These are phyloP conservation scores for Manis javanica DNA, from an alignment of 2,797 vertebrate species.

Conservation along the genomic window DNA sequence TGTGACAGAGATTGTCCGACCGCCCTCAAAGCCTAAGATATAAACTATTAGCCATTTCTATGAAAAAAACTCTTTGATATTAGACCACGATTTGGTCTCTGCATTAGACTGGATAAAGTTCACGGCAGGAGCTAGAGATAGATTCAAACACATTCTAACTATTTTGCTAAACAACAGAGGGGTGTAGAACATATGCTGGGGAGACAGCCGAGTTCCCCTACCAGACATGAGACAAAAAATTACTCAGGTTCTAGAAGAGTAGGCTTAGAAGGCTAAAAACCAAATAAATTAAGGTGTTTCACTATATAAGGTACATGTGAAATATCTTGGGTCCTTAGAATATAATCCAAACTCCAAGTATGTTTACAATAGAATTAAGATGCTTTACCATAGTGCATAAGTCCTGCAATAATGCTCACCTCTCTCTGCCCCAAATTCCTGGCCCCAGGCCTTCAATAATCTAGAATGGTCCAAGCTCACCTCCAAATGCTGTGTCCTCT, in stretches of 20 bases:
- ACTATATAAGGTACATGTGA: not conserved
- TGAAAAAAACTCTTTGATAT: too few relatives aligned
- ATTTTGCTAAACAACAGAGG: not conserved
- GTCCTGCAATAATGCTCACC: not conserved
- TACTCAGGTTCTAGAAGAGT: constrained; percentile 18
- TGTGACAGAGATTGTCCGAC: not conserved
- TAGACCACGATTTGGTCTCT: not conserved
- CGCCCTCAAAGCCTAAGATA: not conserved
- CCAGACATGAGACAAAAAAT: not conserved
- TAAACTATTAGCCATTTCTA: too few relatives aligned
- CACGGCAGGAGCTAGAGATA: not conserved
- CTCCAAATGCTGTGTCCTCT: not conserved
- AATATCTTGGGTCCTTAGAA: not conserved
- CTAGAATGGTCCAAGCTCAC: not conserved
- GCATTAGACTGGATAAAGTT: not conserved
- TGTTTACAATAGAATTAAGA: not conserved
- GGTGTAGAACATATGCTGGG: not conserved
- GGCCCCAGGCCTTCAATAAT: not conserved
- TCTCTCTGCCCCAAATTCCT: not conserved
- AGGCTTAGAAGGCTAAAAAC: not conserved
- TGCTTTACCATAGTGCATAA: not conserved
- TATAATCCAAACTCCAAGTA: not conserved
- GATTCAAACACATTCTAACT: not conserved
- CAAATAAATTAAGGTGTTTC: not conserved
- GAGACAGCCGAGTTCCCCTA: not conserved